A percentile compares a stretch with the other conserved stretches of the same genome.
These are phyloP conservation scores for Setipinna tenuifilis DNA, from an alignment of 2,797 vertebrate genomes.

Conservation along the genomic window DNA sequence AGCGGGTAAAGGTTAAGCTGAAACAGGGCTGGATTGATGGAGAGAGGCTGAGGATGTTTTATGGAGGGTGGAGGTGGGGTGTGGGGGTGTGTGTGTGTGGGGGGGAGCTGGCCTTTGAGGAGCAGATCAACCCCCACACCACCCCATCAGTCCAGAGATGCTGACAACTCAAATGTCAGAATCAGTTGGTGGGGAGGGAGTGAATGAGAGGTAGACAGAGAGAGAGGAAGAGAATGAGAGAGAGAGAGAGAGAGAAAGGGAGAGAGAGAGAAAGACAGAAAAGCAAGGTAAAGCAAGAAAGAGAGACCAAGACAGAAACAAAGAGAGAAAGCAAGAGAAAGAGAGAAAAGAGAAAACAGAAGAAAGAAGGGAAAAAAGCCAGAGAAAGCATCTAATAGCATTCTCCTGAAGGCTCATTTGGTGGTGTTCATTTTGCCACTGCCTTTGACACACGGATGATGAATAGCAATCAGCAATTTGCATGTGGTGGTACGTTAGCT, in stretches of 20 bases:
- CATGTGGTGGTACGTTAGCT: background rate
- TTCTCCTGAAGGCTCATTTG: background rate
- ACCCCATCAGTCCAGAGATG: background rate
- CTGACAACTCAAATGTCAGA: slow-evolving; percentile 44
- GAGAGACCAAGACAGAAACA: background rate
- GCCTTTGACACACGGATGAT: background rate
- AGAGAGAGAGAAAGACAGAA: background rate
- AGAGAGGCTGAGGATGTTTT: slow-evolving; percentile 34
- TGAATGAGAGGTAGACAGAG: background rate
- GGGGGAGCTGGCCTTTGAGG: slow-evolving; percentile 43
- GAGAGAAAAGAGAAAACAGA: background rate
- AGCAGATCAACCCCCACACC: slow-evolving; percentile 29
- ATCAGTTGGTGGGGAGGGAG: background rate
- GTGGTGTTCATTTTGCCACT: background rate
- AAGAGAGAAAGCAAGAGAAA: background rate
- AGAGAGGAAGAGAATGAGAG: background rate
- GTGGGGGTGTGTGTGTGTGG: background rate
- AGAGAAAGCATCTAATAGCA: background rate
- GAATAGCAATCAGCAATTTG: slow-evolving; percentile 1
- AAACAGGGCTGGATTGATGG: slow-evolving; percentile 53
- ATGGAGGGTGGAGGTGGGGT: slow-evolving; percentile 2
- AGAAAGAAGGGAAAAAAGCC: background rate
- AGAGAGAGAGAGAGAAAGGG: background rate
- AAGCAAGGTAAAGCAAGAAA: background rate
- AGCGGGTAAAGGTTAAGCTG: slow-evolving; percentile 57